Evolutionary conservation across 2,888 invertebrate species (phyloP), one percentile per base, ranked within the genome.

Genomic region (Pemphredon lugubris): DNA sequence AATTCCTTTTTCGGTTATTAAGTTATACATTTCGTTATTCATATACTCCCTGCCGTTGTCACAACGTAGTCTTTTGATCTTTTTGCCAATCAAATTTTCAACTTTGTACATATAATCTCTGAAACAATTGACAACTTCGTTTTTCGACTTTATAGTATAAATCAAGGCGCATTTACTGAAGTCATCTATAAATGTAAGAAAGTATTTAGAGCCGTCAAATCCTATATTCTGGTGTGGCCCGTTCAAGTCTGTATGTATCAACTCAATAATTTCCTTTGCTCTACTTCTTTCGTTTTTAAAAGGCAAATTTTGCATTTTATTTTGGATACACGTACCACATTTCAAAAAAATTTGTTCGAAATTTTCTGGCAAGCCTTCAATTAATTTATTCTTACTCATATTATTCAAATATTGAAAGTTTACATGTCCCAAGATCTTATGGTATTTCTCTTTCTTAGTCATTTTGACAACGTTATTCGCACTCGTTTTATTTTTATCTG

Each of bases 391-490:
- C 9, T 58, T 64, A 23, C 51, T 11, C 4, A 76, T 6, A n/a
- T 6, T 55, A 4, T 72, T 40, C 26, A 79, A 44, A 61, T 73
- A 72, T 6, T 69, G 45, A 51, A 82, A 80, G 45, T 79, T 80
- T 48, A 79, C 53, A 44, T 82, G 73, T 0, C 73, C 78, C 16
- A 79, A 48, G 1, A 50, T 44, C 2, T 67, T 47, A 61, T 81
- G 78, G 55, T 21, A 76, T 65, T 66, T 82, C 65, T 78, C 78
- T 55, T 77, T 68, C 11, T 42, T n/a, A 7, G 58, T 48, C 34
- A 68, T 18, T 34, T 30, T 65, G 6, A 3, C 7, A n/a, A 42
- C 3, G 14, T 32, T 20, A 13, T 55, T 63, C 16, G 21, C 26
- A 21, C 21, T 23, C 2, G 45, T 40, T 13, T 54, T 23, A n/a